Conservation (phyloP, 2,113 vertebrate species). For the Cyrtonyx montezumae region DNA sequence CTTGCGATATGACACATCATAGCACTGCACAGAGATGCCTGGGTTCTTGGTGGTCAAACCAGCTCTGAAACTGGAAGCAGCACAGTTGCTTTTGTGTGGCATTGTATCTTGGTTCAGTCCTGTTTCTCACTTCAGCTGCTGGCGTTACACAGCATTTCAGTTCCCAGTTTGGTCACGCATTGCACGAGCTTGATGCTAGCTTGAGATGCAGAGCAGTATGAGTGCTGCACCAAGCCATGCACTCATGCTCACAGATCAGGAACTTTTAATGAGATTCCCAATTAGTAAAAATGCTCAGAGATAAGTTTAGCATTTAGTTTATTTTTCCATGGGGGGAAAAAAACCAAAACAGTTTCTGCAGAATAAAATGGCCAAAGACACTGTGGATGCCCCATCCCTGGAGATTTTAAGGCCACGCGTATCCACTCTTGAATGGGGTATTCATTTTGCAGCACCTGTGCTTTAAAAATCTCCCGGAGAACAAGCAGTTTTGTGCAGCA, state of each 20-base stretch:
- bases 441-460: background rate
- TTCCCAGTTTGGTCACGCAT: background rate
- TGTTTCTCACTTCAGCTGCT: background rate
- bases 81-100: background rate
- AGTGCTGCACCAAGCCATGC: background rate
- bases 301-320: background rate
- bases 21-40: background rate
- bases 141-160: background rate
- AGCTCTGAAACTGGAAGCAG: background rate
- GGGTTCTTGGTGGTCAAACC: background rate
- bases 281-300: background rate
- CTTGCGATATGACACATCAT: too few relatives aligned
- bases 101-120: background rate
- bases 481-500: background rate
- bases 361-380: background rate
- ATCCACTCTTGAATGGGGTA: background rate
- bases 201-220: background rate
- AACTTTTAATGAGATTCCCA: background rate
- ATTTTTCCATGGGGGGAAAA: background rate
- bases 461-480: background rate
- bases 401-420: too few relatives aligned
- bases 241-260: background rate
- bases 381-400: too few relatives aligned
- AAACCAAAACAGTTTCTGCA: background rate
- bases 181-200: fast-evolving